These are phyloP conservation scores for Tenthredo distinguenda DNA, from an alignment of 2,888 invertebrate genomes.

Conservation along the genomic window DNA sequence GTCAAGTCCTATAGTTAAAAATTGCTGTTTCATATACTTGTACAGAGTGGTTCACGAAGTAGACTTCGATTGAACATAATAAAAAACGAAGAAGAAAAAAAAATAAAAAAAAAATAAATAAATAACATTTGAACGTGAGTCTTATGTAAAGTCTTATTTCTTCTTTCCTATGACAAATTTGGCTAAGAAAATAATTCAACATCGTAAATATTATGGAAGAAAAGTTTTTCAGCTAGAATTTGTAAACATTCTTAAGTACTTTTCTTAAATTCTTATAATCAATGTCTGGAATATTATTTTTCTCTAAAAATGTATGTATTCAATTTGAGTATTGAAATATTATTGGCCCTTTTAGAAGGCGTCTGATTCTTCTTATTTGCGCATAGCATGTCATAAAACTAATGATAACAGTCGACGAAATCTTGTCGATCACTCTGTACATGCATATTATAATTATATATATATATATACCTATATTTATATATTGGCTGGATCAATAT, in stretches of 20 bases:
- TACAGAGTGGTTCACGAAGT: slow-evolving; percentile 34
- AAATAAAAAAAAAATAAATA: slow-evolving; percentile 57
- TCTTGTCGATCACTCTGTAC: slow-evolving; percentile 34
- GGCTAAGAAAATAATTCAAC: background rate
- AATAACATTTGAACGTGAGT: slow-evolving; percentile 56
- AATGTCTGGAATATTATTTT: background rate
- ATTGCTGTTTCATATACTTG: slow-evolving; percentile 48
- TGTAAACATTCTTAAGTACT: background rate
- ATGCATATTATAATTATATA: slow-evolving; percentile 24
- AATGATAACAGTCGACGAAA: slow-evolving; percentile 6
- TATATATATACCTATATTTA: slow-evolving; percentile 37
- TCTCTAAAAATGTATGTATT: background rate
- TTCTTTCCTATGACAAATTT: slow-evolving; percentile 1
- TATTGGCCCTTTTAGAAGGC: background rate
- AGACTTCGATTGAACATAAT: background rate
- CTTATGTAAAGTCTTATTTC: background rate
- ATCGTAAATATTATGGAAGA: background rate
- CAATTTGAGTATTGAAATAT: background rate
- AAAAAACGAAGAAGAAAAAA: slow-evolving; percentile 48
- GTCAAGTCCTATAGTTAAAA: slow-evolving; percentile 51
- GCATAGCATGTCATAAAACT: slow-evolving; percentile 6
- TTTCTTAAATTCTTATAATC: background rate
- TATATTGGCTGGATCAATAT: slow-evolving; percentile 51
- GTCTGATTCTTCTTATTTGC: background rate
- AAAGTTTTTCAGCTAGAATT: background rate